Evolutionary conservation across 2,888 invertebrate genomes (phyloP).

Genomic region (Poecilus cupreus): DNA sequence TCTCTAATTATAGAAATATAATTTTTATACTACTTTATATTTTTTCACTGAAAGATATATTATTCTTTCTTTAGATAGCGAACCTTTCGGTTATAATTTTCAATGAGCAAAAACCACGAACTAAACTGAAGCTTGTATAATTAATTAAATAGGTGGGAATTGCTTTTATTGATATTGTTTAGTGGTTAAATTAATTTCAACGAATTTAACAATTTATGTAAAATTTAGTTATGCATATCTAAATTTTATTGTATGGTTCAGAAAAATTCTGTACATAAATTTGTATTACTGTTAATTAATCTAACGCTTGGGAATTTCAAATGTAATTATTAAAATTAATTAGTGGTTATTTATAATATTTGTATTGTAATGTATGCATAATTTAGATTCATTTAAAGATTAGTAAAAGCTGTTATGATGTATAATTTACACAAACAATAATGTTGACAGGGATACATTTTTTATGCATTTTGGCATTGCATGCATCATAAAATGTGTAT

Average conservation of each 20-base stretch:
- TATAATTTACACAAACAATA: neutral
- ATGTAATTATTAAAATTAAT: neutral
- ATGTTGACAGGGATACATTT: too few relatives aligned
- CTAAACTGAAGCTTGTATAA: neutral
- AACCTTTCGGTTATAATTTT: too few relatives aligned
- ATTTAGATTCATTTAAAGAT: neutral
- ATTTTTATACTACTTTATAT: too few relatives aligned
- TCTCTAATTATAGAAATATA: too few relatives aligned
- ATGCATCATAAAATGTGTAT: too few relatives aligned
- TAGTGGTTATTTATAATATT: neutral
- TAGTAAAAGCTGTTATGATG: too few relatives aligned
- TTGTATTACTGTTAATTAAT: neutral
- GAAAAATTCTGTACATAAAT: neutral
- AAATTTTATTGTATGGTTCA: neutral
- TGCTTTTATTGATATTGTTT: neutral
- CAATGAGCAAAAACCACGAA: too few relatives aligned
- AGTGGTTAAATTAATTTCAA: neutral
- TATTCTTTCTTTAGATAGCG: too few relatives aligned
- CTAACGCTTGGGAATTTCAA: neutral
- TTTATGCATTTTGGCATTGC: too few relatives aligned
- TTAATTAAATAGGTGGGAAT: neutral
- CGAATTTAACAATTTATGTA: neutral
- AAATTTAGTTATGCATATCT: neutral
- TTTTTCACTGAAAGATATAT: too few relatives aligned
- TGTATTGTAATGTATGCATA: neutral